Evolutionary conservation across 1,140 invertebrate species (phyloP).

Genomic region (Cotesia typhae): DNA sequence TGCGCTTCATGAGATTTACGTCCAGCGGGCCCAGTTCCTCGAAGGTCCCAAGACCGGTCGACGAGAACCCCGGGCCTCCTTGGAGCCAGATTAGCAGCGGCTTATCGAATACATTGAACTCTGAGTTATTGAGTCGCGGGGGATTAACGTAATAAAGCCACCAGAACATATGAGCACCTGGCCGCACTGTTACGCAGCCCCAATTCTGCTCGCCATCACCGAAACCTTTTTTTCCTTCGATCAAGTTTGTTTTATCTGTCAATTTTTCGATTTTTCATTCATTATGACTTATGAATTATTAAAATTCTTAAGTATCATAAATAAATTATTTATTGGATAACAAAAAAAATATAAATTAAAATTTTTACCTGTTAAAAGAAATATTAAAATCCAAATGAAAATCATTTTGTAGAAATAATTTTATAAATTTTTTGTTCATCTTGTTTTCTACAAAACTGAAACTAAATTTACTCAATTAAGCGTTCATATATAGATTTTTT

Average conservation of each 20-base stretch:
- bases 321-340: too few species aligned
- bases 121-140: not conserved
- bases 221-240: conserved; percentile 58
- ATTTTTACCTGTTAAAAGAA: too few species aligned
- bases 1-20: conserved; percentile 71
- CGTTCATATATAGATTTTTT: too few species aligned
- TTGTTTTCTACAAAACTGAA: too few species aligned
- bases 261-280: not conserved
- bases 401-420: too few species aligned
- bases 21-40: conserved; percentile 79
- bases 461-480: too few species aligned
- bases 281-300: not conserved
- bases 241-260: conserved; percentile 8
- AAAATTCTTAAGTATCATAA: too few species aligned
- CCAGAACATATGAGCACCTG: conserved; percentile 82
- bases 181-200: conserved; percentile 74
- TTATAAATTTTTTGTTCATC: too few species aligned
- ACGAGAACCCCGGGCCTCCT: conserved; percentile 79
- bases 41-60: conserved; percentile 82
- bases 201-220: conserved; percentile 74
- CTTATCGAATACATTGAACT: conserved; percentile 66
- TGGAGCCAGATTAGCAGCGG: conserved; percentile 84
- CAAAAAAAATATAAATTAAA: too few species aligned
- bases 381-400: too few species aligned
- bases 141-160: conserved; percentile 75